Conservation (phyloP, 2,888 invertebrate genomes). For the Andrena minutula region DNA sequence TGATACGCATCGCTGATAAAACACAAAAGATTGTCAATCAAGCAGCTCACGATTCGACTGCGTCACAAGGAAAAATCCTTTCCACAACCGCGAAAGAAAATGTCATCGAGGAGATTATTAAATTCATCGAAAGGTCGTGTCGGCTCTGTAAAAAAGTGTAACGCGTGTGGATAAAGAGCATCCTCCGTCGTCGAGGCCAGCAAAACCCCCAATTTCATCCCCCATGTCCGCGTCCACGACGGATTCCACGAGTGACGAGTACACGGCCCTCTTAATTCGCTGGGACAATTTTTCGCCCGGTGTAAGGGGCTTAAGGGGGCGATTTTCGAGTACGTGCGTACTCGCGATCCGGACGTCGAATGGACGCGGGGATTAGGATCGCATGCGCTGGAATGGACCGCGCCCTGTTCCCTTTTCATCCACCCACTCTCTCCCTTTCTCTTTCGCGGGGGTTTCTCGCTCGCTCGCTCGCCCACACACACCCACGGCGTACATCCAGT, state of each 20-base stretch:
- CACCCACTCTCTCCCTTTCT: constrained; percentile 48
- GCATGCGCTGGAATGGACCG: constrained; percentile 83
- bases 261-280: constrained; percentile 55
- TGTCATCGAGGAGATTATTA: constrained; percentile 30
- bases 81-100: constrained; percentile 12
- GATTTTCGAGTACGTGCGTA: constrained; percentile 72
- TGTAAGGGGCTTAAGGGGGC: constrained; percentile 60
- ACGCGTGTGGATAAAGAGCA: background rate
- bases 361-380: constrained; percentile 77
- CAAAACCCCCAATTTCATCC: constrained; percentile 30
- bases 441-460: constrained; percentile 27
- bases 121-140: constrained; percentile 2
- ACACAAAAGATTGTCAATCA: constrained; percentile 37
- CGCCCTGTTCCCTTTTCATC: constrained; percentile 80
- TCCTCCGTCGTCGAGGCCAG: background rate
- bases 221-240: constrained; percentile 18
- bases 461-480: constrained; percentile 28
- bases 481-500: constrained; percentile 37
- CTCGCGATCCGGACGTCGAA: constrained; percentile 66
- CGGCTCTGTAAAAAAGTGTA: background rate
- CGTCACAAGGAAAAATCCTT: constrained; percentile 30
- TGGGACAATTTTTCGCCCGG: constrained; percentile 62
- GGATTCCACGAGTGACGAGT: constrained; percentile 21
- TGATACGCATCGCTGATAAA: constrained; percentile 44
- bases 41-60: constrained; percentile 30